Conservation (phyloP, 2,113 vertebrate genomes). For the Engystomops pustulosus region DNA sequence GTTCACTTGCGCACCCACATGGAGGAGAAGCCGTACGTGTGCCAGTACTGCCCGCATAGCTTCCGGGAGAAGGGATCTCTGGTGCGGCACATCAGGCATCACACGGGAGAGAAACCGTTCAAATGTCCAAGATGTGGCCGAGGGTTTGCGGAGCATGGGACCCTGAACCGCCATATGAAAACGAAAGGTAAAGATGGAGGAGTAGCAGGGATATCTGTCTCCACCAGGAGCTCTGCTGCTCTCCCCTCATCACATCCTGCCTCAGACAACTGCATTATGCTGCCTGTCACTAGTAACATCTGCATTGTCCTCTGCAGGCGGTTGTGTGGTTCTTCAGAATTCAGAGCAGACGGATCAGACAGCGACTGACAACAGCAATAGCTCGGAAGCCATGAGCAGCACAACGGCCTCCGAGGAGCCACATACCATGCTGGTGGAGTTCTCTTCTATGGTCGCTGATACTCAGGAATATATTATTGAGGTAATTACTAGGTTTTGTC, state of each 20-base stretch:
- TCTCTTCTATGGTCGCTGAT: constrained; percentile 94
- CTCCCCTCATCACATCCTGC: too few relatives aligned
- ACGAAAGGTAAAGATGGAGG: constrained; percentile 84
- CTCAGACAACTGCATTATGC: too few relatives aligned
- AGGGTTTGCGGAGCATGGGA: constrained; percentile 94
- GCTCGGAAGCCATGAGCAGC: constrained; percentile 74
- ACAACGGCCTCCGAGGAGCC: constrained; percentile 87
- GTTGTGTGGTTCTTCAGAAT: constrained; percentile 81
- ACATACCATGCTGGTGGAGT: constrained; percentile 92
- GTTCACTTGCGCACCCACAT: constrained; percentile 94
- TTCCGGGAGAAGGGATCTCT: constrained; percentile 96
- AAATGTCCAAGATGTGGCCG: constrained; percentile 90
- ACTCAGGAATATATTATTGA: constrained; percentile 99
- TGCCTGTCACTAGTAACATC: not conserved
- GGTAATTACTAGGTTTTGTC: too few relatives aligned
- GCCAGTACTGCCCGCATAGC: constrained; percentile 87
- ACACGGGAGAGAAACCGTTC: constrained; percentile 96
- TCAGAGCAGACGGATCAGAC: constrained; percentile 65
- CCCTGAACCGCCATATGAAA: constrained; percentile 91
- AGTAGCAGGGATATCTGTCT: not conserved
- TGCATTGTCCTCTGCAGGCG: constrained; percentile 73
- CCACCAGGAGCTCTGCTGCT: too few relatives aligned
- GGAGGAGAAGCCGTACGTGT: constrained; percentile 89
- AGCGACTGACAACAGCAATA: constrained; percentile 73
- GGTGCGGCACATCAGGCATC: constrained; percentile 93